phyloP scores from a whole-genome alignment of 2,113 vertebrate species.

The Myrmecobius fasciatus region DNA sequence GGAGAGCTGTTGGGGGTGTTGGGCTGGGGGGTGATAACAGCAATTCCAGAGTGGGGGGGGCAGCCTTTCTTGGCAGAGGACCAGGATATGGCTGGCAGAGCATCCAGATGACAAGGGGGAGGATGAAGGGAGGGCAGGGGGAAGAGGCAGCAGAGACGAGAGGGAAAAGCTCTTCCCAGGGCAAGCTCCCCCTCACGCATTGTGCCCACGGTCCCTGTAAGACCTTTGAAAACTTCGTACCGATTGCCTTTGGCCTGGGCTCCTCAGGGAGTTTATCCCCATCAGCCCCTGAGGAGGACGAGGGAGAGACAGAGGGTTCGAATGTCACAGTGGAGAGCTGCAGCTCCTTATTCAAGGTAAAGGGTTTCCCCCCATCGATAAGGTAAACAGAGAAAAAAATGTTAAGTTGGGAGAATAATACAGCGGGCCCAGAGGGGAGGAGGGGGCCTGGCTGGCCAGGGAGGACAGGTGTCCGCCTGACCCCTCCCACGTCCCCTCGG shows the following conservation, averaged over 20 bases:
- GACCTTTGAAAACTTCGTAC: constrained; percentile 75
- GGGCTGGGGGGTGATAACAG: no score
- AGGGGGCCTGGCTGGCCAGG: constrained; percentile 9
- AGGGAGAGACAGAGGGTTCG: constrained; percentile 14
- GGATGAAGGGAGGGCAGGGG: neutral
- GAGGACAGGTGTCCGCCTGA: no score
- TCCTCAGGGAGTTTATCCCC: neutral
- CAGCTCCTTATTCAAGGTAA: neutral
- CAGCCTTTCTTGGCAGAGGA: constrained; percentile 17
- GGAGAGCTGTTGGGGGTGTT: neutral
- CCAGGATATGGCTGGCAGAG: constrained; percentile 52
- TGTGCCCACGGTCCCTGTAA: neutral
- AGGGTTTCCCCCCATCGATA: constrained; percentile 19
- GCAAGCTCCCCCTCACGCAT: neutral
- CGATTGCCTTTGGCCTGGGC: constrained; percentile 54
- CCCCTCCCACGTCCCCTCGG: no score
- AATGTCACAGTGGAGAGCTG: constrained; percentile 74
- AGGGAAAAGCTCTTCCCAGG: neutral
- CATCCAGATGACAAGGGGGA: neutral
- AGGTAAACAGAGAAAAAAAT: constrained; percentile 51
- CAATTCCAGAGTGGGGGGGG: no score
- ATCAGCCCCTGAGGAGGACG: neutral
- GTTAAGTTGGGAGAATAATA: constrained; percentile 41
- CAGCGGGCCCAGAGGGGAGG: constrained; percentile 44
- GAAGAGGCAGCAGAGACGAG: constrained; percentile 38